Base-by-base conservation (phyloP, 1,140 invertebrate genomes). In the Andricus grossulariae region DNA sequence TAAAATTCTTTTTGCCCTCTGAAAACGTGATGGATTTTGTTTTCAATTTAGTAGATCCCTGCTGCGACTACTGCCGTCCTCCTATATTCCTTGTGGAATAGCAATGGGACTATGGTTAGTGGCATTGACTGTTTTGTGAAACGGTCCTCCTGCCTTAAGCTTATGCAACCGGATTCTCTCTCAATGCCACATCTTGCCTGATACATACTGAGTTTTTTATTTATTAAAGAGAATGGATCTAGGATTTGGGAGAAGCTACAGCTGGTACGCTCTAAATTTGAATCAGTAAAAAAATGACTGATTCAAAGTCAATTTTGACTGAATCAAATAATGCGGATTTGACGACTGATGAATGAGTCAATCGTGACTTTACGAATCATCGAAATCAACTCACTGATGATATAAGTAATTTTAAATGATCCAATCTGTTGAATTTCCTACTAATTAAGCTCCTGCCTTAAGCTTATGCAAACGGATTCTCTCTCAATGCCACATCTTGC, bases 1-100 rank as follows among this genome's bases (percentile, higher is more conserved):
- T 90, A 89, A 90, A 89, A 90, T 91, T 90, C 88, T 88, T 90
- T 90, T 90, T 85, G 86, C 87, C 84, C 84, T 83, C 85, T 84
- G 83, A 82, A 90, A 90, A 91, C 90, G 90, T 90, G 90, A 90
- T 88, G 90, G 90, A 91, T 90, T 89, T 88, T 90, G 86, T 88
- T 90, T 91, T 91, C 90, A 91, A 90, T 91, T 91, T 90, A 87
- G 86, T 80, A 84, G 86, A 90, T 87, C 87, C 89, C 90, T 83
- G 85, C 88, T 89, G 87, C 80, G 88, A 88, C 83, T 57, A 87
- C 81, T 79, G 72, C 78, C 81, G 83, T 85, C 82, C 85, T 85
- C 84, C 84, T 84, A 82, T 86, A 81, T 82, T 83, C 81, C 79
- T 79, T 76, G 80, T 82, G 85, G 90, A 91, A 91, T 91, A 91